phyloP scores from a whole-genome alignment of 35 echinoderm and acorn worm species.

The Amphiura filiformis region DNA sequence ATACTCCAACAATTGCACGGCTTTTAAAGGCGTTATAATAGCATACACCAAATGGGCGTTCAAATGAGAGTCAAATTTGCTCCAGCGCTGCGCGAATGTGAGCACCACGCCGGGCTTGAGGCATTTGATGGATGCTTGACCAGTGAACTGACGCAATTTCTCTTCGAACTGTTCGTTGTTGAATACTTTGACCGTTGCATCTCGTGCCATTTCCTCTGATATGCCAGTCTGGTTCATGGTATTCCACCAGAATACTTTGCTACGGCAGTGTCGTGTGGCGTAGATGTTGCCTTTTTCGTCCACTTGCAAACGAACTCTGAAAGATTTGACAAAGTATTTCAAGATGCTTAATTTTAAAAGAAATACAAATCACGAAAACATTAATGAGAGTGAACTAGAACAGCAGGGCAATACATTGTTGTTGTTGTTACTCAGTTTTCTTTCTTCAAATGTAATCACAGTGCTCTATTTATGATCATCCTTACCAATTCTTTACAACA shows the following conservation, averaged over 20 bases:
- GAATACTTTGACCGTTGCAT: background rate
- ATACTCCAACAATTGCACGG: background rate
- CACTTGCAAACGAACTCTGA: background rate
- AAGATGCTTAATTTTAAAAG: background rate
- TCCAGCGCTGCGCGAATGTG: background rate
- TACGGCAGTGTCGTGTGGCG: background rate
- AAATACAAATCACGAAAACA: background rate
- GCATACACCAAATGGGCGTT: background rate
- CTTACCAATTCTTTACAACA: too few relatives aligned
- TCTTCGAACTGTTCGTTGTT: background rate
- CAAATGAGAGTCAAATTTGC: background rate
- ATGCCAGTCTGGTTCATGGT: background rate
- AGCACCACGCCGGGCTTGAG: background rate
- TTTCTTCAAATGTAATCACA: too few relatives aligned
- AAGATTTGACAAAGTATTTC: background rate
- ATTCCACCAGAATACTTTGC: background rate
- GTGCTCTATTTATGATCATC: too few relatives aligned
- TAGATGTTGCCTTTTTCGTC: background rate
- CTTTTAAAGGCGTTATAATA: background rate
- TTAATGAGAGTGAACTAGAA: background rate
- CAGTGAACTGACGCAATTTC: background rate
- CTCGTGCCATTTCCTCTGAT: background rate
- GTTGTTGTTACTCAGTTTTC: background rate
- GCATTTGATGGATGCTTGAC: background rate
- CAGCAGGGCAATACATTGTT: background rate